These are phyloP conservation scores for Zoanthus gigantus DNA, from an alignment of 92 coral and sea anemone genomes.

Conservation along the genomic window DNA sequence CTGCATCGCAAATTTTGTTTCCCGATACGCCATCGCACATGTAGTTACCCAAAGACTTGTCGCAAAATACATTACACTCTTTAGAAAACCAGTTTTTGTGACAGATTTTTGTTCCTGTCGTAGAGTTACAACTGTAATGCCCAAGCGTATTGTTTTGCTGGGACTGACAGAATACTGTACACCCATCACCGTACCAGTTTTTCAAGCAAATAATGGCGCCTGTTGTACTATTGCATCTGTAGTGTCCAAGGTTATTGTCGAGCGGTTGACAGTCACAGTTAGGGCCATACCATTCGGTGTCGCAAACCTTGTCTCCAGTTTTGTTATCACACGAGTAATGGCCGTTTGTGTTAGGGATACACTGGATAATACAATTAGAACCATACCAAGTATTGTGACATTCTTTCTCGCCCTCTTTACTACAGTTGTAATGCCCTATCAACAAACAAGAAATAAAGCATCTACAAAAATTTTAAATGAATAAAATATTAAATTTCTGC, in stretches of 20 bases:
- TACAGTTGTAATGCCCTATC: constrained; percentile 77
- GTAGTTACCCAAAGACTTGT: constrained; percentile 71
- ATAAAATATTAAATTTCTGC: too few relatives aligned
- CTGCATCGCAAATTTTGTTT: constrained; percentile 53
- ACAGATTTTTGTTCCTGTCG: constrained; percentile 71
- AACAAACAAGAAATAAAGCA: not conserved
- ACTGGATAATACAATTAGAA: constrained; percentile 66
- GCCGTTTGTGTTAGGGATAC: constrained; percentile 59
- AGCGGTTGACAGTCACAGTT: constrained; percentile 66
- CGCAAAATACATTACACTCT: constrained; percentile 71
- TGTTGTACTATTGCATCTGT: constrained; percentile 61
- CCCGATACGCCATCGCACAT: constrained; percentile 64
- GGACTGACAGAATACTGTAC: constrained; percentile 72
- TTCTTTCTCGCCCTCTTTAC: constrained; percentile 60
- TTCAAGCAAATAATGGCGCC: constrained; percentile 63
- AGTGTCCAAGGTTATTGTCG: constrained; percentile 76
- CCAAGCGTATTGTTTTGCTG: constrained; percentile 61
- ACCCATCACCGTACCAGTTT: constrained; percentile 75
- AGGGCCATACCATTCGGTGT: constrained; percentile 66
- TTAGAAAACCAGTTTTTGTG: constrained; percentile 73
- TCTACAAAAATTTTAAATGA: too few relatives aligned
- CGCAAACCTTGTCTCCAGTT: constrained; percentile 70
- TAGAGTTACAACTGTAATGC: constrained; percentile 67
- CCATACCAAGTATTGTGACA: constrained; percentile 82
- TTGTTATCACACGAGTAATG: constrained; percentile 65